Base-by-base conservation (phyloP, 2,888 invertebrate genomes). In the Biston stratarius region DNA sequence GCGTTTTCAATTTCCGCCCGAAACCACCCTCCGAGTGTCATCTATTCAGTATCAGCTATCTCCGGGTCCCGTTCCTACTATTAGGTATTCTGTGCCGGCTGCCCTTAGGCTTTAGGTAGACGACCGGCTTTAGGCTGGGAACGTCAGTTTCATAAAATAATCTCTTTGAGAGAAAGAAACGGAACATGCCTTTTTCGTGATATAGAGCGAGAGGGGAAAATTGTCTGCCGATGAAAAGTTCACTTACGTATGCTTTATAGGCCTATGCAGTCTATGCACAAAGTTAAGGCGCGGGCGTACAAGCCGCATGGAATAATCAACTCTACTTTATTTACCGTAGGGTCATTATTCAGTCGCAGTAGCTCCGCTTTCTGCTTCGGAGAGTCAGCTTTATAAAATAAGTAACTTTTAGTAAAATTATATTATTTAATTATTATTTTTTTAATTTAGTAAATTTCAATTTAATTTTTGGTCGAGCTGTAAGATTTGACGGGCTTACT, bases 1-100 rank as follows among this genome's bases (percentile, higher is more conserved):
- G 81, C 83, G 82, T 90, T 91, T 91, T 91, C 91, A 91, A 92
- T 92, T 92, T 91, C 91, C 90, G 86, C 77, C 81, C 74, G 58
- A 53, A 33, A n/a, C 59, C 59, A 63, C 67, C 57, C 61, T 40
- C 11, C 15, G 6, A 48, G 47, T 58, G 8, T 8, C 6, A 33
- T 44, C 6, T 61, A 44, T 44, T 34, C 61, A 49, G 40, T 36
- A 33, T 38, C 52, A 14, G 10, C 52, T 38, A 36, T 49, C 68
- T 68, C 73, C 70, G 15, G 34, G 5, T 2, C 63, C 60, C 1
- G n/a, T n/a, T 6, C 1, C 38, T 51, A 38, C 36, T 36, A 51
- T 51, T 36, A 51, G 34, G 10, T 52, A 38, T 52, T 36, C 52
- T 52, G 38, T 36, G 40, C 5, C 14, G 9, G 0, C 9, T 53